These are phyloP conservation scores for Drosophila kikkawai DNA, from an alignment of 1,140 invertebrate genomes.

Conservation along the genomic window DNA sequence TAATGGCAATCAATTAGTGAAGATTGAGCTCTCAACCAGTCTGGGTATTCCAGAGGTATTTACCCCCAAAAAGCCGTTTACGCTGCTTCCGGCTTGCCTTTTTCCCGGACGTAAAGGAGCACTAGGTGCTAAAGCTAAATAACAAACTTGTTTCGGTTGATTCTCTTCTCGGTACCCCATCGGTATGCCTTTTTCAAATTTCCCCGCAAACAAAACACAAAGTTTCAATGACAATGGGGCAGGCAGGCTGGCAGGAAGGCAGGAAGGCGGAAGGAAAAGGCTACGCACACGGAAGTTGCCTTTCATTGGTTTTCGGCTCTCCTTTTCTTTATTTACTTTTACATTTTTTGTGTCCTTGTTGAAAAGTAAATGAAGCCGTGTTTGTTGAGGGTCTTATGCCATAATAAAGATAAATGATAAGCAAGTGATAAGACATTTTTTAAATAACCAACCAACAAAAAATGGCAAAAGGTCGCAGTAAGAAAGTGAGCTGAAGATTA, in stretches of 20 bases:
- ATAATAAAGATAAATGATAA: constrained; percentile 83
- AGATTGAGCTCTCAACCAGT: constrained; percentile 52
- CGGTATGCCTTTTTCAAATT: constrained; percentile 26
- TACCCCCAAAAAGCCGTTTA: constrained; percentile 59
- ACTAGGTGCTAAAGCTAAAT: constrained; percentile 77
- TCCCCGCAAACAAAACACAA: constrained; percentile 42
- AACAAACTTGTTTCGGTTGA: constrained; percentile 77
- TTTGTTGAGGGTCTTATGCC: constrained; percentile 79
- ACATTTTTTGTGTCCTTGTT: constrained; percentile 46
- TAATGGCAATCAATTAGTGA: constrained; percentile 79
- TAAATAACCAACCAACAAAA: constrained; percentile 61
- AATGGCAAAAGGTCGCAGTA: constrained; percentile 35
- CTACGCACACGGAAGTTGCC: constrained; percentile 76
- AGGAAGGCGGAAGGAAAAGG: constrained; percentile 58
- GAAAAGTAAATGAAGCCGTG: constrained; percentile 81
- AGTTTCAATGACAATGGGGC: constrained; percentile 74
- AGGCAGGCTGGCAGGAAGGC: constrained; percentile 19
- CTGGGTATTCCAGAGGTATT: constrained; percentile 23
- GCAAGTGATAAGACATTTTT: constrained; percentile 77
- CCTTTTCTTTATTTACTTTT: constrained; percentile 38
- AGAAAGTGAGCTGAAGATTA: constrained; percentile 4
- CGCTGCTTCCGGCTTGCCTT: constrained; percentile 34
- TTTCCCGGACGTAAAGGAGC: constrained; percentile 24
- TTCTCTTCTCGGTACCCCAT: constrained; percentile 39
- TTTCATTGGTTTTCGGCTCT: constrained; percentile 65